Percentiles rank a stretch among this genome's conserved stretches.
Evolutionary conservation across 2,113 vertebrate genomes (phyloP).

Genomic region (Spheniscus mendiculus): DNA sequence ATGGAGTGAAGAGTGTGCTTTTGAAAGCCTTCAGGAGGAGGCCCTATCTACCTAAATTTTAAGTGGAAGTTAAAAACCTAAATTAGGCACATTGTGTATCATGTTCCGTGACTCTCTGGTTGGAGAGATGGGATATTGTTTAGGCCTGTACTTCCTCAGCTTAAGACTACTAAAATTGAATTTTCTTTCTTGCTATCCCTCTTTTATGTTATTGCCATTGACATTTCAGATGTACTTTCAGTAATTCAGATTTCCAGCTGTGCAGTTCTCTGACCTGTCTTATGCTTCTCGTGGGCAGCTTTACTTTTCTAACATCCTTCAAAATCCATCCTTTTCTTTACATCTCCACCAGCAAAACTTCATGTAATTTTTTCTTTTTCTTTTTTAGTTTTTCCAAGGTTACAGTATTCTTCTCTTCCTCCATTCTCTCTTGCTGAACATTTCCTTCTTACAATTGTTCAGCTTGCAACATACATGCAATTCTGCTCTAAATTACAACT

Average conservation of each 20-base stretch:
- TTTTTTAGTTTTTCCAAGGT: background rate
- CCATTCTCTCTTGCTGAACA: background rate
- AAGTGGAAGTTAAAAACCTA: background rate
- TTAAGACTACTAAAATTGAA: background rate
- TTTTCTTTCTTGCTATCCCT: background rate
- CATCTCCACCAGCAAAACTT: background rate
- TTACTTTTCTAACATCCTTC: background rate
- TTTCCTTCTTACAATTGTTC: background rate
- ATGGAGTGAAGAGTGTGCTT: background rate
- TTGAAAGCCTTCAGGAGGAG: background rate
- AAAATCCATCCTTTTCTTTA: background rate
- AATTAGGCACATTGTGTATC: background rate
- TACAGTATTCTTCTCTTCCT: background rate
- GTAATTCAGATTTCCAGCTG: background rate
- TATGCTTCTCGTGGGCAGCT: background rate
- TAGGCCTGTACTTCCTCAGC: background rate
- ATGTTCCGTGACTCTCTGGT: background rate
- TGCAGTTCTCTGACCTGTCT: background rate
- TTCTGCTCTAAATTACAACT: background rate
- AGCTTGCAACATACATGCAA: background rate
- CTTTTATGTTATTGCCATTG: background rate
- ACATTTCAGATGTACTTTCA: background rate
- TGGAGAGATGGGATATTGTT: background rate
- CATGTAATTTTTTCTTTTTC: rapidly evolving
- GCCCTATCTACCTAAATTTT: background rate